Conservation (phyloP, 2,888 invertebrate genomes). For the Leistus spinibarbis region DNA sequence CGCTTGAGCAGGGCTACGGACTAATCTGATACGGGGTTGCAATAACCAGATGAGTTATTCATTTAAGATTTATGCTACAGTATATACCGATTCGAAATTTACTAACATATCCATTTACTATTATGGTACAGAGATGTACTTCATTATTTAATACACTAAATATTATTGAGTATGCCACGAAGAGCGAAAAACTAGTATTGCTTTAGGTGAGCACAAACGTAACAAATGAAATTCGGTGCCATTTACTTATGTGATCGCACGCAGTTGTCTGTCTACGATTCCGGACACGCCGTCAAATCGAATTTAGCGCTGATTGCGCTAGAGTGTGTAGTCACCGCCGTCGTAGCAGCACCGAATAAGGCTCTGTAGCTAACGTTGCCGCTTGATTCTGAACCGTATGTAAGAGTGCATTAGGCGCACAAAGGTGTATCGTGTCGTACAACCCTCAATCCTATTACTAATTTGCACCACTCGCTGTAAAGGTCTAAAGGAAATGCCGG, state of each 20-base stretch:
- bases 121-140: neutral
- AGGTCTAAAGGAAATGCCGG: constrained; percentile 13
- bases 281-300: constrained; percentile 51
- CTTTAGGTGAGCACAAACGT: no score
- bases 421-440: neutral
- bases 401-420: neutral
- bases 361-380: constrained; percentile 42
- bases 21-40: neutral
- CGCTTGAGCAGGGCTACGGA: neutral
- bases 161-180: constrained; percentile 45
- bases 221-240: constrained; percentile 54
- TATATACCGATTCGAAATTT: neutral
- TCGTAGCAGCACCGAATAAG: constrained; percentile 44
- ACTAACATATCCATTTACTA: neutral
- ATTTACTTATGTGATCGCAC: constrained; percentile 50
- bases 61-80: neutral
- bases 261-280: constrained; percentile 44
- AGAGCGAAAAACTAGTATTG: no score
- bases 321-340: constrained; percentile 47
- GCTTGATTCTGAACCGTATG: constrained; percentile 8
- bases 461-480: constrained; percentile 45
- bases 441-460: constrained; percentile 47
- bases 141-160: constrained; percentile 41
- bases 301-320: constrained; percentile 52
- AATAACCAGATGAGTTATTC: neutral